Percentiles rank a stretch among this genome's conserved stretches.
phyloP scores from a whole-genome alignment of 2,113 vertebrate genomes.

The Hyaena hyaena region DNA sequence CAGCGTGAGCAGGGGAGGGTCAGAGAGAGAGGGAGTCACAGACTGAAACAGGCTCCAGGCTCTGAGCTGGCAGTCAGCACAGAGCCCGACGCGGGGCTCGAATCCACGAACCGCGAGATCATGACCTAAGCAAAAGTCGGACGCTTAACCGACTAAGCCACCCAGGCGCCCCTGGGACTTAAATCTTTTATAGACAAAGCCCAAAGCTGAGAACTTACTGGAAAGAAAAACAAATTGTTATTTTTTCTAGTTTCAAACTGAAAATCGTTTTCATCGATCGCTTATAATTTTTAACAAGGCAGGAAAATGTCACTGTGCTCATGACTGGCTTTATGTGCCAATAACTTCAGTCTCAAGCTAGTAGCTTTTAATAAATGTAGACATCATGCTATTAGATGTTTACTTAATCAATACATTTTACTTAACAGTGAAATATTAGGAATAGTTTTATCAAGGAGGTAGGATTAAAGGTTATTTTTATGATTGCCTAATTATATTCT shows the following conservation, averaged over 20 bases:
- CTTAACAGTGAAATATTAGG: background rate
- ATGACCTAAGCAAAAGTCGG: too few species aligned
- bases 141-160: too few species aligned
- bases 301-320: slow-evolving; percentile 30
- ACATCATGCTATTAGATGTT: background rate
- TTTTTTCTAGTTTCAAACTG: slow-evolving; percentile 26
- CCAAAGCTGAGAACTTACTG: background rate
- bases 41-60: too few species aligned
- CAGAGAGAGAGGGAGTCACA: too few species aligned
- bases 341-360: slow-evolving; percentile 42
- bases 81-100: too few species aligned
- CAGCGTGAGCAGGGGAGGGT: too few species aligned
- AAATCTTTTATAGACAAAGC: background rate
- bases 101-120: too few species aligned
- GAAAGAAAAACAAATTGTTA: background rate
- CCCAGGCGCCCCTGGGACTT: background rate
- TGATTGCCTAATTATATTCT: background rate
- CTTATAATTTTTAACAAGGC: slow-evolving; percentile 61
- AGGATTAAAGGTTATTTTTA: background rate
- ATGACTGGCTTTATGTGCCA: slow-evolving; percentile 1
- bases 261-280: slow-evolving; percentile 48
- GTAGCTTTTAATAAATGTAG: slow-evolving; percentile 34
- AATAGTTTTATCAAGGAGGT: background rate
- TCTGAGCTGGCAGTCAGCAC: too few species aligned
- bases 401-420: slow-evolving; percentile 47